Percentiles rank a stretch among this genome's conserved stretches.
These are phyloP conservation scores for Rhodeus uyekii DNA, from an alignment of 2,797 vertebrate genomes.

Conservation along the genomic window DNA sequence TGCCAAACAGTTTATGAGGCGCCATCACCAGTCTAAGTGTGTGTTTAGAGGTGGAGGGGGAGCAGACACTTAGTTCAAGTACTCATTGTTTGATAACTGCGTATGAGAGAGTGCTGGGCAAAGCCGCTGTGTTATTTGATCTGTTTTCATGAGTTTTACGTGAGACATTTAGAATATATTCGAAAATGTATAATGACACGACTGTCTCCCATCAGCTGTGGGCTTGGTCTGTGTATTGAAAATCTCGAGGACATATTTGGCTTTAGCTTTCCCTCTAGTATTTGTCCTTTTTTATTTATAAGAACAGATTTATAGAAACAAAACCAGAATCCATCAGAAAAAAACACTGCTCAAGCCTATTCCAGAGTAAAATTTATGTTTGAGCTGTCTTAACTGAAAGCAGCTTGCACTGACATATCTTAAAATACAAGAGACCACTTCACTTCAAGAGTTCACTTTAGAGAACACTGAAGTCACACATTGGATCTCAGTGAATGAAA, in stretches of 20 bases:
- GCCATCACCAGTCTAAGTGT: slow-evolving; percentile 22
- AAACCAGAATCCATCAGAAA: no score
- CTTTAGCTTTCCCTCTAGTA: neutral
- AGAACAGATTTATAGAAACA: neutral
- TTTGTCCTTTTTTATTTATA: neutral
- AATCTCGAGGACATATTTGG: neutral
- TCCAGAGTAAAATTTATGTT: no score
- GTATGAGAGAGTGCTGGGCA: neutral
- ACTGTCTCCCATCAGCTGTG: neutral
- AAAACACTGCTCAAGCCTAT: no score
- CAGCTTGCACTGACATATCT: no score
- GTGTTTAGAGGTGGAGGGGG: slow-evolving; percentile 24
- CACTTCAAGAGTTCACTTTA: no score
- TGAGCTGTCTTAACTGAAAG: no score
- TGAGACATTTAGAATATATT: neutral
- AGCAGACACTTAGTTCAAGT: slow-evolving; percentile 28
- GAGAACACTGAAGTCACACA: no score
- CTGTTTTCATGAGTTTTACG: slow-evolving; percentile 1
- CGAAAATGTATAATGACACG: neutral
- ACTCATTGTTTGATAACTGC: slow-evolving; percentile 25
- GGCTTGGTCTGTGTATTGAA: neutral
- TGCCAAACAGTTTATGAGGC: slow-evolving; percentile 62
- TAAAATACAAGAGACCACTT: no score
- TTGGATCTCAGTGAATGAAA: no score
- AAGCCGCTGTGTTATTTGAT: neutral